A percentile compares a stretch with the other conserved stretches of the same genome.
These are phyloP conservation scores for Thalassoma bifasciatum DNA, from an alignment of 2,113 vertebrate species.

Conservation along the genomic window DNA sequence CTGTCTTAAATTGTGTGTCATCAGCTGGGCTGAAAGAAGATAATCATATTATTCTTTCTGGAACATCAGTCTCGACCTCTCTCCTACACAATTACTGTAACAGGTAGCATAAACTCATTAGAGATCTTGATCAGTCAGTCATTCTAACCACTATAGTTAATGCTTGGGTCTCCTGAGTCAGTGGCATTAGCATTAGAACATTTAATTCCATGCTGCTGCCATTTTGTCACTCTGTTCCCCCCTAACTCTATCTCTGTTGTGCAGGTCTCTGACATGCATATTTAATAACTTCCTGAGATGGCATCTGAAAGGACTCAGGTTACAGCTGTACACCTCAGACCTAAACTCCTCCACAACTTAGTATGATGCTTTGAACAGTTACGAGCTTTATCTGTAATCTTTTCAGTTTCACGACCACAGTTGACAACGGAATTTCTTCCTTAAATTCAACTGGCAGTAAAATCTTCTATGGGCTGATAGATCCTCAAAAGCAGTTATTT, in stretches of 20 bases:
- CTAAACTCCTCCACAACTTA: slow-evolving; percentile 16
- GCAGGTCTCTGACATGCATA: slow-evolving; percentile 68
- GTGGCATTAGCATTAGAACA: background rate
- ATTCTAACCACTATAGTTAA: background rate
- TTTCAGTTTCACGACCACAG: background rate
- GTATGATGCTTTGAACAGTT: background rate
- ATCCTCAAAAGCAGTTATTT: too few relatives aligned
- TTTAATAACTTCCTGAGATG: slow-evolving; percentile 74
- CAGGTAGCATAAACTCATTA: background rate
- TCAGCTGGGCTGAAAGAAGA: background rate
- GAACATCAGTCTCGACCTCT: background rate
- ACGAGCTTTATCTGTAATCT: background rate
- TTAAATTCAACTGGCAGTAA: background rate
- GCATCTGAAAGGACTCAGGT: slow-evolving; percentile 58
- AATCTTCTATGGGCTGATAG: background rate
- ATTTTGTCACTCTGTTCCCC: slow-evolving; percentile 49
- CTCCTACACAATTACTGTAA: background rate
- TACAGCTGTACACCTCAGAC: slow-evolving; percentile 46
- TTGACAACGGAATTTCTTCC: background rate
- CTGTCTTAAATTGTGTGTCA: background rate
- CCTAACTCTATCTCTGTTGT: slow-evolving; percentile 16
- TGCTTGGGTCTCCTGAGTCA: too few relatives aligned
- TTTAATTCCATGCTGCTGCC: slow-evolving; percentile 47
- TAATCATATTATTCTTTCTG: background rate
- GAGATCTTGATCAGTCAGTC: background rate